Evolutionary conservation across 2,888 invertebrate genomes (phyloP), one percentile per base, ranked within the genome.

Genomic region (Cerceris rybyensis): DNA sequence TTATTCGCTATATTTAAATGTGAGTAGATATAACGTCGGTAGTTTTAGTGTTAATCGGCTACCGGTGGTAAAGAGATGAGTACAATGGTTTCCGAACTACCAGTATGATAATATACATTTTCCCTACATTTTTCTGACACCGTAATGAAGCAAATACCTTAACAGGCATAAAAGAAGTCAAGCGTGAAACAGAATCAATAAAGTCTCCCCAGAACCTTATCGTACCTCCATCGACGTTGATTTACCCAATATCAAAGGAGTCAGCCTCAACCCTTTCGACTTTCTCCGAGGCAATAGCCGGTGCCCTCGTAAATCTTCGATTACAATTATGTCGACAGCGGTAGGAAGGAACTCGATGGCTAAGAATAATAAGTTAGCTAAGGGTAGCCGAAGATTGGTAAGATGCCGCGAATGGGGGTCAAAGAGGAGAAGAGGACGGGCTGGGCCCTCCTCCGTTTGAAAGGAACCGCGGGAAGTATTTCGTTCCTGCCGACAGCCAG

Each of bases 391-490:
- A 71, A 70, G 82, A 78, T 76, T 59, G 80, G 70, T 71, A 75
- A 83, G 71, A 71, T 68, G 75, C 82, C 70, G 77, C 68, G 74
- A 75, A 66, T 76, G 66, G 70, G 63, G 78, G 72, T 75, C 68
- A 70, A 80, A 83, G 74, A 50, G 63, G 72, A 41, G 72, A 65
- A 46, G 70, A 49, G n/a, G 17, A 67, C 42, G 52, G 50, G 63
- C 8, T 6, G 14, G 7, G 14, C 7, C 14, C 16, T 17, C 54
- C 64, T 59, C 61, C 50, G 73, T 66, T 67, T 81, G 80, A 86
- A 86, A 86, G 83, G 82, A 86, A 81, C 83, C 80, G 85, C 84
- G 81, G 81, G 81, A 86, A 86, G 86, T 88, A 85, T 87, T 86
- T 87, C 82, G 86, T 88, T 84, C 77, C 77, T 82, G 83, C 81